Evolutionary conservation across 2,888 invertebrate genomes (phyloP).

Genomic region (Rhodophaea formosa): DNA sequence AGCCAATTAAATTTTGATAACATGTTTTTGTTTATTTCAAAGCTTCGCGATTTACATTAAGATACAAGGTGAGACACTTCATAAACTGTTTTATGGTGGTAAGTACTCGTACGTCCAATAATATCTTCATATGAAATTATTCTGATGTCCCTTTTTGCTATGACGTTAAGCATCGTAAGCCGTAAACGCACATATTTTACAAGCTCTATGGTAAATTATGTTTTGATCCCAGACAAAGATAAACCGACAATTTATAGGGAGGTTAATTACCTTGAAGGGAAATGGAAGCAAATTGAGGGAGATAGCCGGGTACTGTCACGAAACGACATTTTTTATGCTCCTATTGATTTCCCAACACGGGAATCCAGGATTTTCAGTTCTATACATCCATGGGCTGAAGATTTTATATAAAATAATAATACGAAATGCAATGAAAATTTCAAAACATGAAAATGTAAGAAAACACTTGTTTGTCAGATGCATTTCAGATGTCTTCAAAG

Average conservation of each 20-base stretch:
- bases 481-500: too few species aligned
- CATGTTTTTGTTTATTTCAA: constrained; percentile 35
- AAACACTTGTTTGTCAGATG: too few species aligned
- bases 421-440: too few species aligned
- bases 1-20: constrained; percentile 31
- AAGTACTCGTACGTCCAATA: background rate
- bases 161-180: background rate
- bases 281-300: constrained; percentile 4
- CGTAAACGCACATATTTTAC: background rate
- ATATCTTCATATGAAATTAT: background rate
- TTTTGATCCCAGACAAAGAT: constrained; percentile 1
- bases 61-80: constrained; percentile 33
- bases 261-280: constrained; percentile 9
- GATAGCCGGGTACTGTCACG: background rate
- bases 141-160: background rate
- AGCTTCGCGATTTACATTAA: constrained; percentile 31
- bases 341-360: background rate
- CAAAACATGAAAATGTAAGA: too few species aligned
- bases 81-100: constrained; percentile 36
- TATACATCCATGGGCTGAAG: too few species aligned
- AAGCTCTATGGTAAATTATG: background rate
- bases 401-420: too few species aligned
- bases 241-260: constrained; percentile 7
- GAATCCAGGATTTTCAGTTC: background rate
- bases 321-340: background rate